Evolutionary conservation across 2,797 vertebrate genomes (phyloP).

Genomic region (Brotogeris chrysoptera): DNA sequence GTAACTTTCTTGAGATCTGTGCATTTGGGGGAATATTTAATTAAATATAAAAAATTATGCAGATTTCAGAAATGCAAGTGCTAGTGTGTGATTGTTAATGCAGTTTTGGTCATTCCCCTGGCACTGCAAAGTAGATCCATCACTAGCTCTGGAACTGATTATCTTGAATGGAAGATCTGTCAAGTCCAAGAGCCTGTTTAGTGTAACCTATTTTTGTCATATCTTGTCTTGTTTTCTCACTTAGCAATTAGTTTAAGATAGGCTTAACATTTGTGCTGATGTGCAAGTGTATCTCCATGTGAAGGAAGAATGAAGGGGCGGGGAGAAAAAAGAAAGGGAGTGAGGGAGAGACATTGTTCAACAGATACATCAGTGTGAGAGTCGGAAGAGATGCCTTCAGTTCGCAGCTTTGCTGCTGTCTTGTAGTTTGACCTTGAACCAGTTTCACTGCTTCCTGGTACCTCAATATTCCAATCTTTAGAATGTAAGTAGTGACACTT

Average conservation of each 20-base stretch:
- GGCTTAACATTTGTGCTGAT: slow-evolving; percentile 39
- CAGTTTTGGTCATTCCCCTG: not conserved
- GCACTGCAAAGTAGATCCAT: not conserved
- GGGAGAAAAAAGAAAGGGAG: not conserved
- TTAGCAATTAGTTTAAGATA: slow-evolving; percentile 39
- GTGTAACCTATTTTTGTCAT: slow-evolving; percentile 48
- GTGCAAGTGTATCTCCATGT: not conserved
- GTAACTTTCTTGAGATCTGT: not conserved
- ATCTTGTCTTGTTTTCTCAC: slow-evolving; percentile 47
- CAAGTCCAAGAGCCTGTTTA: not conserved
- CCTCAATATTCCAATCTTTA: not conserved
- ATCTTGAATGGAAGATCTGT: not conserved
- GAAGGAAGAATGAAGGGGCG: not conserved
- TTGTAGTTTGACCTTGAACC: slow-evolving; percentile 18
- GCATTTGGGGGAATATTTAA: not conserved
- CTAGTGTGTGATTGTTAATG: not conserved
- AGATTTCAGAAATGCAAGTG: not conserved
- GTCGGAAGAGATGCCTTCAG: not conserved
- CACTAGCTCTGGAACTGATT: not conserved
- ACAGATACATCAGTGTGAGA: not conserved
- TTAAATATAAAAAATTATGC: not conserved
- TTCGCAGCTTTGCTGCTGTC: not conserved
- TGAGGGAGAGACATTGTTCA: not conserved
- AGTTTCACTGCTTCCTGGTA: not conserved
- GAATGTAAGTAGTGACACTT: not conserved